Evolutionary conservation across 2,888 invertebrate species (phyloP).

Genomic region (Aphidoletes aphidimyza): DNA sequence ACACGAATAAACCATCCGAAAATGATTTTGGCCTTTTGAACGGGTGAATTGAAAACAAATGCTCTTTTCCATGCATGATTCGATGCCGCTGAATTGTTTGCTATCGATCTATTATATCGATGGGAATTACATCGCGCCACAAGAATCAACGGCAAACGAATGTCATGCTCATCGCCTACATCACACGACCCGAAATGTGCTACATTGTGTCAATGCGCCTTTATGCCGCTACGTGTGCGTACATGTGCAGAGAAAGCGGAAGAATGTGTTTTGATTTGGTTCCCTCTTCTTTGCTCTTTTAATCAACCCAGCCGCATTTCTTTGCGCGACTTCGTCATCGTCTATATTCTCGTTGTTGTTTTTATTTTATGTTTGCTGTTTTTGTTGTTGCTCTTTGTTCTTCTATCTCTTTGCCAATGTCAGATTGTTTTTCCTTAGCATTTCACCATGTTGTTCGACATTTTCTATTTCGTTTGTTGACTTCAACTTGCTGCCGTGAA

Average conservation of each 20-base stretch:
- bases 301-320: background rate
- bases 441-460: constrained; percentile 18
- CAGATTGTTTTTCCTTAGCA: constrained; percentile 4
- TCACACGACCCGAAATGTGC: constrained; percentile 41
- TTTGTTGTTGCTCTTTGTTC: background rate
- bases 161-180: constrained; percentile 18
- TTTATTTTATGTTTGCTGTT: no score
- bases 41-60: background rate
- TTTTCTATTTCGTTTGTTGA: constrained; percentile 34
- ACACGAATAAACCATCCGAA: no score
- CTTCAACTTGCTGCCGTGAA: background rate
- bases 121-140: background rate
- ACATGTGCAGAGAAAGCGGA: constrained; percentile 33
- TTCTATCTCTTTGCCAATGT: background rate
- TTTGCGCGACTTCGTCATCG: background rate
- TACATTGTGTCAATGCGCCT: constrained; percentile 46
- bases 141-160: background rate
- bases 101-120: no score
- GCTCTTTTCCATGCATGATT: background rate
- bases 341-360: background rate
- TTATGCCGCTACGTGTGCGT: background rate
- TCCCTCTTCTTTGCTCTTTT: background rate
- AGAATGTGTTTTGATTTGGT: background rate
- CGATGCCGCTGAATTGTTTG: no score
- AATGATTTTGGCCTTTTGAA: constrained; percentile 11